These are phyloP conservation scores for Sussaba pulchella DNA, from an alignment of 2,888 invertebrate species.

Conservation along the genomic window DNA sequence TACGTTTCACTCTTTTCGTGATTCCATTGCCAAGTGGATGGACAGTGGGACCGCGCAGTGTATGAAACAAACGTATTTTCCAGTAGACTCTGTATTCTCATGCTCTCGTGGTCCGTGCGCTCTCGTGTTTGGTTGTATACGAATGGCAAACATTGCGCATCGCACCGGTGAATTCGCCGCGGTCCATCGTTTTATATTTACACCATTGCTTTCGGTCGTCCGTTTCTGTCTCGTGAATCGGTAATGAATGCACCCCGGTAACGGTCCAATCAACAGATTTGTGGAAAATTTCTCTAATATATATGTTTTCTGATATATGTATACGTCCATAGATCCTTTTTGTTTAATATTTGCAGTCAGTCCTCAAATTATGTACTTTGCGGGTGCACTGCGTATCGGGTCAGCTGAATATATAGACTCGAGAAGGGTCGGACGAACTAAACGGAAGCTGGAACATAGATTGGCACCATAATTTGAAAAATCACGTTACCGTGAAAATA, in stretches of 20 bases:
- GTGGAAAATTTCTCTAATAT: conserved; percentile 32
- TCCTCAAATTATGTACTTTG: conserved; percentile 15
- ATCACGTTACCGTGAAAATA: too few species aligned
- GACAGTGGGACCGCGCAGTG: not conserved
- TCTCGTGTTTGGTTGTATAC: conserved; percentile 27
- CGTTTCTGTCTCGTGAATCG: conserved; percentile 60
- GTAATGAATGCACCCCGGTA: conserved; percentile 67
- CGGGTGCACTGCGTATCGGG: not conserved
- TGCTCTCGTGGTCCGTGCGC: not conserved
- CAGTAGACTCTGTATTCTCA: not conserved
- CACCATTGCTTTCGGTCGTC: conserved; percentile 58
- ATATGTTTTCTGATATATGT: conserved; percentile 18
- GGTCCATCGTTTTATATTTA: conserved; percentile 54
- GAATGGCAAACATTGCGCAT: conserved; percentile 41
- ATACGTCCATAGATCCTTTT: not conserved
- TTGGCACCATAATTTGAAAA: too few species aligned
- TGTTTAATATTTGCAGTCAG: not conserved
- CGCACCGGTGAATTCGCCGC: conserved; percentile 29
- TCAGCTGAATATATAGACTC: not conserved
- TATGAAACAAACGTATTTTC: not conserved
- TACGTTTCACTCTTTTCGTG: conserved; percentile 53
- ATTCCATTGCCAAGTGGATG: conserved; percentile 51
- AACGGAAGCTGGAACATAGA: too few species aligned
- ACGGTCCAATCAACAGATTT: conserved; percentile 73
- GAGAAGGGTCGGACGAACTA: too few species aligned